A percentile compares a stretch with the other conserved stretches of the same genome.
Conservation (phyloP, 2,888 invertebrate genomes). For the Periphyllus acericola region DNA sequence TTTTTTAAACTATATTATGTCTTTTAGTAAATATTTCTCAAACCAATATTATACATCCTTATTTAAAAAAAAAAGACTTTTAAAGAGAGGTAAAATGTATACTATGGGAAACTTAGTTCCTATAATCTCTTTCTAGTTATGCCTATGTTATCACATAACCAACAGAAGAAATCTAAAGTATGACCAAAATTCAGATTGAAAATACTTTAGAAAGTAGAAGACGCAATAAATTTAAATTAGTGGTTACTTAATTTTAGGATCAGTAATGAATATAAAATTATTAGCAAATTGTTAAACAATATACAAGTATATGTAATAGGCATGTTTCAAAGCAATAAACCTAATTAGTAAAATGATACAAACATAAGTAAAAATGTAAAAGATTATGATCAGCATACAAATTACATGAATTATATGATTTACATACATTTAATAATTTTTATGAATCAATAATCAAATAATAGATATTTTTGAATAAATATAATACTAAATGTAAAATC, state of each 20-base stretch:
- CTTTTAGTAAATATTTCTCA: no score
- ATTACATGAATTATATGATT: conserved; percentile 16
- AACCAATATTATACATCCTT: no score
- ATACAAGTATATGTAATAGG: conserved; percentile 53
- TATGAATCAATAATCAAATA: no score
- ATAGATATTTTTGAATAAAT: conserved; percentile 27
- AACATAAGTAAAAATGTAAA: conserved; percentile 18
- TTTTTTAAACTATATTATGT: no score
- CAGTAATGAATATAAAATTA: conserved; percentile 47
- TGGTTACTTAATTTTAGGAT: conserved; percentile 56
- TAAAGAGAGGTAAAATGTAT: no score
- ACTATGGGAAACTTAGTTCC: no score
- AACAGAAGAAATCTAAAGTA: conserved; percentile 1
- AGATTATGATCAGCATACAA: conserved; percentile 26
- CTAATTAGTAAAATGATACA: conserved; percentile 50
- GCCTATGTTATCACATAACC: background rate
- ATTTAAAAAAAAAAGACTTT: no score
- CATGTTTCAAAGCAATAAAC: conserved; percentile 43
- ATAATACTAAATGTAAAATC: background rate
- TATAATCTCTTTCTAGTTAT: no score
- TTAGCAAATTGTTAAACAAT: conserved; percentile 58
- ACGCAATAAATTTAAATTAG: conserved; percentile 44
- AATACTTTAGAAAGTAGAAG: conserved; percentile 21
- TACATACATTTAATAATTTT: no score
- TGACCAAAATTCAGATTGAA: conserved; percentile 3